Evolutionary conservation across 2,797 vertebrate species (phyloP).

Genomic region (Eurystomus glaucurus): DNA sequence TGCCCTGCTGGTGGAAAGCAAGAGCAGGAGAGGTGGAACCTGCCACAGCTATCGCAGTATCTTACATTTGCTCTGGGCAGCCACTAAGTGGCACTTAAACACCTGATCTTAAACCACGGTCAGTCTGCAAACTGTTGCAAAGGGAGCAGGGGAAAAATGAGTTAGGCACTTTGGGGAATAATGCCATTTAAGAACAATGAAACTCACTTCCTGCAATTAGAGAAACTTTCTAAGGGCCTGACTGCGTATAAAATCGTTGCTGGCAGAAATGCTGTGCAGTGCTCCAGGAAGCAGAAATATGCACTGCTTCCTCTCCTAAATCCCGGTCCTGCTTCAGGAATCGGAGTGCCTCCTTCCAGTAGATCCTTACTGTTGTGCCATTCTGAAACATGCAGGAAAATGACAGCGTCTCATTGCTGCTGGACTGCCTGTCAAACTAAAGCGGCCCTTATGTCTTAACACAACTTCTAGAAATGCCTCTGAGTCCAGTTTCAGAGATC

Average conservation of each 20-base stretch:
- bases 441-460: background rate
- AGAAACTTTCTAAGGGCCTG: background rate
- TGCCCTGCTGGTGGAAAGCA: background rate
- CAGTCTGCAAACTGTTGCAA: background rate
- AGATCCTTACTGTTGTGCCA: background rate
- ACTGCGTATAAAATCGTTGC: background rate
- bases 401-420: background rate
- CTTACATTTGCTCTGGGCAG: slow-evolving; percentile 14
- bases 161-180: background rate
- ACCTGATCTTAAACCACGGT: background rate
- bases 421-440: background rate
- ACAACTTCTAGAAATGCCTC: background rate
- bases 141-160: rapidly evolving
- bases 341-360: background rate
- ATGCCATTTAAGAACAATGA: background rate
- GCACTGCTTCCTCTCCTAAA: background rate
- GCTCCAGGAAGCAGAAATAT: background rate
- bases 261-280: background rate
- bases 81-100: slow-evolving; percentile 62
- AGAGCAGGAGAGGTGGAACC: background rate
- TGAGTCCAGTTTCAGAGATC: slow-evolving; percentile 13
- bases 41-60: background rate
- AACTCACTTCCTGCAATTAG: background rate
- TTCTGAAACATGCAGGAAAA: background rate
- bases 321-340: background rate